Base-by-base conservation (phyloP, 2,797 vertebrate species). In the Anas bernieri region DNA sequence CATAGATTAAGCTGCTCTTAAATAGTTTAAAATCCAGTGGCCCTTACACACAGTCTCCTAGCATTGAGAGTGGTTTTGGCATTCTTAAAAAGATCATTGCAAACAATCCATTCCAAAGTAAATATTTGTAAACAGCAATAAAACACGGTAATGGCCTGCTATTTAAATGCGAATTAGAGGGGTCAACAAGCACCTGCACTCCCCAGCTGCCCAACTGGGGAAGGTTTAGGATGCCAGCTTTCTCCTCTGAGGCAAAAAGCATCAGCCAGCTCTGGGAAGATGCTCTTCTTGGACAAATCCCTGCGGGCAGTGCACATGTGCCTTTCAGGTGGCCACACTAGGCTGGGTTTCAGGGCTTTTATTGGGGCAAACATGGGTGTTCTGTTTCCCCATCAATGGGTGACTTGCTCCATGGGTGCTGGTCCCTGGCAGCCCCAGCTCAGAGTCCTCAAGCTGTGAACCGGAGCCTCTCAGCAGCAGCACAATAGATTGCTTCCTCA, bases 261-360 rank as follows among this genome's bases (percentile, higher is more conserved):
- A 9, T 41, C 77, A 26, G 11, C 14, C 18, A 64, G 37, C 62
- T 75, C 46, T 52, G 48, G 31, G 39, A 88, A 87, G 54, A 14
- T 2, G 1, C 21, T 3, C 12, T 21, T 80, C 10, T n/a, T 11
- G 43, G 26, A 45, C 21, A 79, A 75, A 92, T 12, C 46, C 55
- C 80, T 33, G 46, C 8, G 1, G 41, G 58, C 58, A 78, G 54
- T 6, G 16, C 1, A 1, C 33, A 4, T 11, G 6, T 3, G 2
- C 5, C 14, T 35, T 62, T 55, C 1, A 0, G 6, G 8, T 63
- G 63, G 12, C 52, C 1, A 0, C 1, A 3, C 11, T 31, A 69
- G 6, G 3, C 11, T n/a, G 73, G 8, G 8, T 70, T 77, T 70
- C 8, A 21, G 61, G 56, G 31, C 2, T 72, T 61, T 37, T 23